Evolutionary conservation across 2,113 vertebrate species (phyloP).

Genomic region (Upupa epops): DNA sequence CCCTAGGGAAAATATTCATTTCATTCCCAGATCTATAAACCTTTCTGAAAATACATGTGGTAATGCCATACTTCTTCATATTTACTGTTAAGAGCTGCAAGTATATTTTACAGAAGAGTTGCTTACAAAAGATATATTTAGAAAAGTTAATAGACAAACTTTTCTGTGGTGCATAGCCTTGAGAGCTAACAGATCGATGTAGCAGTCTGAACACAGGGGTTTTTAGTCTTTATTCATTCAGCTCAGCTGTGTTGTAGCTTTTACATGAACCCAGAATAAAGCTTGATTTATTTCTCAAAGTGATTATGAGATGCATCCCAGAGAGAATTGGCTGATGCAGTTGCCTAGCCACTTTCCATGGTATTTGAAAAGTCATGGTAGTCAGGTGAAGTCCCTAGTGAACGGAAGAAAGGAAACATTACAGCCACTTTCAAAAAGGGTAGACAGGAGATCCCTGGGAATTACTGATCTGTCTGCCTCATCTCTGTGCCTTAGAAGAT

Average conservation of each 20-base stretch:
- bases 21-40: neutral
- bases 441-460: too few relatives aligned
- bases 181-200: neutral
- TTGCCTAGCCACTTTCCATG: too few relatives aligned
- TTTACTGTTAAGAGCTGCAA: neutral
- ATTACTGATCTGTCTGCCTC: too few relatives aligned
- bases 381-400: too few relatives aligned
- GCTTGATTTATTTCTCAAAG: neutral
- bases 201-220: neutral
- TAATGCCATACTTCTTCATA: neutral
- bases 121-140: neutral
- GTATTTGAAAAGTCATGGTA: too few relatives aligned
- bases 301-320: neutral
- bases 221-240: neutral
- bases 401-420: too few relatives aligned
- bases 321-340: too few relatives aligned
- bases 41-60: neutral
- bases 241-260: neutral
- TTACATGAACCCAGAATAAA: neutral
- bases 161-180: neutral
- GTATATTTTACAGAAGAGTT: neutral
- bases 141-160: neutral
- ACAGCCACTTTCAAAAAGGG: too few relatives aligned
- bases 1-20: neutral
- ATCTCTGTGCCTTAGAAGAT: too few relatives aligned